Percentiles rank a stretch among this genome's conserved stretches.
Conservation (phyloP, 2,797 vertebrate genomes). For the Channa striata region DNA sequence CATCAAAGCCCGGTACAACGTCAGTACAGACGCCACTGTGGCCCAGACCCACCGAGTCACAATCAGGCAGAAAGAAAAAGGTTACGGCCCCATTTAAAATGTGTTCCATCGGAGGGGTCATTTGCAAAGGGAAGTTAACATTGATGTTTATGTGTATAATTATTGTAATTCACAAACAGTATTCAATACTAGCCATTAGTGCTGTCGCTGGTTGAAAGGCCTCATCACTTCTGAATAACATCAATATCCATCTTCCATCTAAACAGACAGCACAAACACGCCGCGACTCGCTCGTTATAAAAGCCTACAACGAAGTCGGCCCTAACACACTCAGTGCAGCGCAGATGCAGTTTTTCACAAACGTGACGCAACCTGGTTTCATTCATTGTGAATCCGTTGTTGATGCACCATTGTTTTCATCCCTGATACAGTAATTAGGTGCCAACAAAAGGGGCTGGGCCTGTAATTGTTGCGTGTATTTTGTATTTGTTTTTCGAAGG, state of each 20-base stretch:
- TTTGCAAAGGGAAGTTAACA: conserved; percentile 76
- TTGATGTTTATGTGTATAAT: conserved; percentile 80
- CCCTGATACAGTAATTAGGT: conserved; percentile 52
- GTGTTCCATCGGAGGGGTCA: conserved; percentile 66
- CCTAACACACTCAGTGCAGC: conserved; percentile 63
- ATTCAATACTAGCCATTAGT: conserved; percentile 75
- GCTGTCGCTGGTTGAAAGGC: conserved; percentile 72
- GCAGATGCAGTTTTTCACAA: conserved; percentile 34
- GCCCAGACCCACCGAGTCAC: conserved; percentile 42
- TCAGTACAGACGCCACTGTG: conserved; percentile 24
- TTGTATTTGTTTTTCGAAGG: conserved; percentile 46
- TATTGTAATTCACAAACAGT: conserved; percentile 78
- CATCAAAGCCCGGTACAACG: conserved; percentile 41
- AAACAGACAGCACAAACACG: conserved; percentile 63
- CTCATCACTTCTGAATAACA: conserved; percentile 64
- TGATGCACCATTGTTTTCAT: conserved; percentile 37
- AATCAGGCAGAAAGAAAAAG: conserved; percentile 58
- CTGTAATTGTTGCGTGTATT: conserved; percentile 35
- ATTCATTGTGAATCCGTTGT: conserved; percentile 61
- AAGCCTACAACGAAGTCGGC: conserved; percentile 71
- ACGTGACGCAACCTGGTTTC: conserved; percentile 56
- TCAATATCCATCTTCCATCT: conserved; percentile 64
- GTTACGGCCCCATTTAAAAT: conserved; percentile 63
- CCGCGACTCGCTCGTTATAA: conserved; percentile 56
- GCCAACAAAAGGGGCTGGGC: conserved; percentile 48